phyloP scores from a whole-genome alignment of 2,888 invertebrate species.

The Schizaphis graminum region DNA sequence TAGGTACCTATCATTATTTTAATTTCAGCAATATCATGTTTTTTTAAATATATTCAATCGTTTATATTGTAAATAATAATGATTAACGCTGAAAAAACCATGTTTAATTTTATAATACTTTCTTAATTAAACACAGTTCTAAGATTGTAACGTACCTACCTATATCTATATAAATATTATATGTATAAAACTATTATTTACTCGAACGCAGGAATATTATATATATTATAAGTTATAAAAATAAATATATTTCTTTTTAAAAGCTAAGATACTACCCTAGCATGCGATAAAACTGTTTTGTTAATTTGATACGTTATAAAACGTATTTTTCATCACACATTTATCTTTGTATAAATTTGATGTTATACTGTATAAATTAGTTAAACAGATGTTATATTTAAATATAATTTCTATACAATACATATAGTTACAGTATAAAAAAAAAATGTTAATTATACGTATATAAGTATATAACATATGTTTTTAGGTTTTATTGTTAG shows the following conservation, averaged over 20 bases:
- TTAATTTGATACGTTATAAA: not conserved
- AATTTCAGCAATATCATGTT: not conserved
- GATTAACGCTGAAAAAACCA: not conserved
- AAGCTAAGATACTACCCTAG: not conserved
- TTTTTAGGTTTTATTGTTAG: not conserved
- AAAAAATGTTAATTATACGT: not conserved
- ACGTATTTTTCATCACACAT: constrained; percentile 44
- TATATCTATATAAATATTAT: not conserved
- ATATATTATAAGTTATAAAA: not conserved
- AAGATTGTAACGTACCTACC: not conserved
- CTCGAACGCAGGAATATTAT: not conserved
- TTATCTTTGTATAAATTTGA: constrained; percentile 13
- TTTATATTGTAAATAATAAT: not conserved
- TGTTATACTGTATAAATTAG: not conserved
- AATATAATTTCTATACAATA: not conserved
- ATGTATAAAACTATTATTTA: not conserved
- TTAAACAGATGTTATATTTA: constrained; percentile 34
- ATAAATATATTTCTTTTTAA: not conserved
- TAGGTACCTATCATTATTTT: not conserved
- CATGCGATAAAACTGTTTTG: not conserved
- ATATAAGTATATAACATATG: constrained; percentile 5
- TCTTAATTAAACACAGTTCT: not conserved
- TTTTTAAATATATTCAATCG: constrained; percentile 10
- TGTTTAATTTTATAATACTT: not conserved
- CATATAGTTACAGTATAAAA: not conserved